A percentile compares a stretch with the other conserved stretches of the same genome.
phyloP scores from a whole-genome alignment of 1,140 invertebrate genomes.

The Camponotus vicinus region DNA sequence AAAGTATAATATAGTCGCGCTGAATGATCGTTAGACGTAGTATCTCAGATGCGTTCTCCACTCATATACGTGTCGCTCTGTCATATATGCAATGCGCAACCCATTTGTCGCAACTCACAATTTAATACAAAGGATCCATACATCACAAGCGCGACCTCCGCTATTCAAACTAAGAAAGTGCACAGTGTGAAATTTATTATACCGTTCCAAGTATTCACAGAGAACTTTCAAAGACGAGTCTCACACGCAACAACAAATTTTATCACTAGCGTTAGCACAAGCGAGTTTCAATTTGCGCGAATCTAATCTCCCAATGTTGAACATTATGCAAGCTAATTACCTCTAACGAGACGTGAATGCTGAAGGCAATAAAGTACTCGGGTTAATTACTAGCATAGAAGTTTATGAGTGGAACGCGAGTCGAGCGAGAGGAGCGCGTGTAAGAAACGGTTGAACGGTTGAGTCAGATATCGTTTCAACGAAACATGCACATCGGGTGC shows the following conservation, averaged over 20 bases:
- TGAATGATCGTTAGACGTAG: background rate
- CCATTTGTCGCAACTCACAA: slow-evolving; percentile 41
- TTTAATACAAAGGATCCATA: slow-evolving; percentile 49
- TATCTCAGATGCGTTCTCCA: background rate
- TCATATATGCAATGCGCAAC: background rate
- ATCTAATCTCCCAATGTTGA: slow-evolving; percentile 45
- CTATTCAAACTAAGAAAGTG: slow-evolving; percentile 16
- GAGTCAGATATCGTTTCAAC: slow-evolving; percentile 8
- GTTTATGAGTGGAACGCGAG: slow-evolving; percentile 36
- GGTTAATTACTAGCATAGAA: slow-evolving; percentile 41
- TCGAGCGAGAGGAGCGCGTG: background rate
- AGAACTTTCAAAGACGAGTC: slow-evolving; percentile 20
- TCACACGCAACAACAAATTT: slow-evolving; percentile 3
- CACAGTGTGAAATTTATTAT: slow-evolving; percentile 39
- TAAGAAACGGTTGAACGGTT: slow-evolving; percentile 12
- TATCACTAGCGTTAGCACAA: slow-evolving; percentile 18
- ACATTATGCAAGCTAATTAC: slow-evolving; percentile 45
- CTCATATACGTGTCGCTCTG: background rate
- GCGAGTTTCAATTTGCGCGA: slow-evolving; percentile 35
- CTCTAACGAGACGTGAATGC: slow-evolving; percentile 53
- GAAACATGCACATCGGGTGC: background rate
- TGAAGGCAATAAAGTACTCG: slow-evolving; percentile 34
- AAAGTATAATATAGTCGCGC: background rate
- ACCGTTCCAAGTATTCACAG: slow-evolving; percentile 14
- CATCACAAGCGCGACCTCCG: slow-evolving; percentile 6